Evolutionary conservation across 2,888 invertebrate species (phyloP).

Genomic region (Endomychus coccineus): DNA sequence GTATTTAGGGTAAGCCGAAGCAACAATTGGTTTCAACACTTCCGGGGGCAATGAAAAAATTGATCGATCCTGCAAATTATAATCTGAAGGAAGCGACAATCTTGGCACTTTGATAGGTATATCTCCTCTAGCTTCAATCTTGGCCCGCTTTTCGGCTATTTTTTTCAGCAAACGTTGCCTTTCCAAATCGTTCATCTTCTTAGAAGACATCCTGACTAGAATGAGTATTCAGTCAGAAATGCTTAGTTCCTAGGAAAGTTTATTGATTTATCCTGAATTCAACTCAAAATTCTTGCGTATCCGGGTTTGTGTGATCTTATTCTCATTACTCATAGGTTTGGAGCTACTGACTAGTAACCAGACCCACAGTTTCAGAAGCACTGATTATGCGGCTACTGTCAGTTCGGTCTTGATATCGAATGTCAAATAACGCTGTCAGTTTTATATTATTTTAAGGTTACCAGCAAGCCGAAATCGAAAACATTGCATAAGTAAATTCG

Average conservation of each 20-base stretch:
- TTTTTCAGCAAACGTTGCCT: constrained; percentile 44
- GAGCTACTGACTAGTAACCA: too few relatives aligned
- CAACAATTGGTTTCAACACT: constrained; percentile 42
- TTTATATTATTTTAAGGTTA: too few relatives aligned
- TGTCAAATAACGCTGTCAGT: too few relatives aligned
- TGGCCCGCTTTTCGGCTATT: constrained; percentile 40
- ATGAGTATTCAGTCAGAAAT: neutral
- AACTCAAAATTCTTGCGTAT: too few relatives aligned
- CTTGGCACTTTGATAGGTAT: constrained; percentile 51
- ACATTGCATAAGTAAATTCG: too few relatives aligned
- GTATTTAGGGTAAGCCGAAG: constrained; percentile 38
- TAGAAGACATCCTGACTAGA: constrained; percentile 12
- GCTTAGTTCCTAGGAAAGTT: too few relatives aligned
- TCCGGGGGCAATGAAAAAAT: constrained; percentile 59
- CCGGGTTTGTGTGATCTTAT: too few relatives aligned
- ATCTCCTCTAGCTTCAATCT: constrained; percentile 44
- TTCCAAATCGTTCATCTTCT: constrained; percentile 33
- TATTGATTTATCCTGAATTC: neutral
- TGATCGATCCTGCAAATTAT: constrained; percentile 50
- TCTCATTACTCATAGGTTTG: too few relatives aligned
- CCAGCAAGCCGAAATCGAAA: too few relatives aligned
- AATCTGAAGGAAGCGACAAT: constrained; percentile 50
- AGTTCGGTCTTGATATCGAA: too few relatives aligned
- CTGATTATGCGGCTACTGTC: too few relatives aligned
- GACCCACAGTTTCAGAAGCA: too few relatives aligned